phyloP scores from a whole-genome alignment of 2,888 invertebrate species.

The Beris chalybata region DNA sequence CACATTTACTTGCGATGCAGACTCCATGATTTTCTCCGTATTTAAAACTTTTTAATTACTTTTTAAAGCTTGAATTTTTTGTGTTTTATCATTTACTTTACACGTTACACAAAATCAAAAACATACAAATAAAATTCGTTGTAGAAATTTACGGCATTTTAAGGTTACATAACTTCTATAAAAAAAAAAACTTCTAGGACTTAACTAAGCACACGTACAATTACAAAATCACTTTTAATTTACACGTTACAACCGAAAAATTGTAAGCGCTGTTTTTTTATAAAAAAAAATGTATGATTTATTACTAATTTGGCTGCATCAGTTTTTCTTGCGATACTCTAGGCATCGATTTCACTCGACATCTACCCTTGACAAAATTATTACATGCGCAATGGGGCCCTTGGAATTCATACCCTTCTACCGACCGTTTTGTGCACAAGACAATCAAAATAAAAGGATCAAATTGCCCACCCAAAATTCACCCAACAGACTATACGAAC shows the following conservation, averaged over 20 bases:
- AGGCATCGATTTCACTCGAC: slow-evolving; percentile 33
- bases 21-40: slow-evolving; percentile 57
- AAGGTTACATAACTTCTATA: slow-evolving; percentile 29
- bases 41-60: background rate
- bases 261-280: slow-evolving; percentile 13
- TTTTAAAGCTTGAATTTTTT: background rate
- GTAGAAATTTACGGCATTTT: slow-evolving; percentile 24
- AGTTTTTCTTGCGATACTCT: slow-evolving; percentile 29
- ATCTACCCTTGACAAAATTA: slow-evolving; percentile 37
- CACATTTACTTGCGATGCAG: slow-evolving; percentile 66
- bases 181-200: slow-evolving; percentile 6
- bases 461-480: slow-evolving; percentile 7
- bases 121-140: slow-evolving; percentile 7
- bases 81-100: background rate
- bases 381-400: slow-evolving; percentile 35
- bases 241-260: slow-evolving; percentile 3
- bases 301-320: slow-evolving; percentile 32
- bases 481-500: slow-evolving; percentile 5
- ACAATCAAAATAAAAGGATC: slow-evolving; percentile 4
- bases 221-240: background rate
- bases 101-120: too few species aligned
- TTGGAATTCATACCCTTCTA: slow-evolving; percentile 13
- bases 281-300: slow-evolving; percentile 23
- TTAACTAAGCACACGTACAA: slow-evolving; percentile 1
- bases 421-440: background rate